Evolutionary conservation across 2,888 invertebrate genomes (phyloP).

Genomic region (Drosophila nr. fundita): DNA sequence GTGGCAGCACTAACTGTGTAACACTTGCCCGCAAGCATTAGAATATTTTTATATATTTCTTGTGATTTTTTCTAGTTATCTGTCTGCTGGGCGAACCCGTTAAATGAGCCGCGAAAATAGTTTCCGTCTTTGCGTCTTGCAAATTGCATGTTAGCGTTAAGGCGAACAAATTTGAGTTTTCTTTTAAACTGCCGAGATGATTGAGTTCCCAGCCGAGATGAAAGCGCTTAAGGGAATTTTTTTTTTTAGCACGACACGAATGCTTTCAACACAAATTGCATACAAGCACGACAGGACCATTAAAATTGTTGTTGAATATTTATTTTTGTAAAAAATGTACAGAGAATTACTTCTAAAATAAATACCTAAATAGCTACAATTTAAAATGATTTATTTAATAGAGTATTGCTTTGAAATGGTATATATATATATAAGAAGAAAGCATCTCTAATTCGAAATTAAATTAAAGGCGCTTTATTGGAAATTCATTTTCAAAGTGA

Average conservation of each 20-base stretch:
- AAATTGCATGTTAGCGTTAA: conserved; percentile 48
- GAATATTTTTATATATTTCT: conserved; percentile 52
- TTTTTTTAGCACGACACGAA: not conserved
- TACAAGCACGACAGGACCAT: not conserved
- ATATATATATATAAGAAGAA: not conserved
- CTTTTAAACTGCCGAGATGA: conserved; percentile 16
- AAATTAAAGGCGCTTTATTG: not conserved
- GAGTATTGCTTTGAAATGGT: not conserved
- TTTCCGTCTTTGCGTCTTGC: conserved; percentile 65
- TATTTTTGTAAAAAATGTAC: not conserved
- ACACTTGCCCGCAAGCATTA: conserved; percentile 56
- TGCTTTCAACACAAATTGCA: conserved; percentile 1
- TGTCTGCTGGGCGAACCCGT: conserved; percentile 57
- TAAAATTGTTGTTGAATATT: not conserved
- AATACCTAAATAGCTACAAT: not conserved
- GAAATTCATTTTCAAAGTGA: not conserved
- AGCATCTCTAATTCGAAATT: not conserved
- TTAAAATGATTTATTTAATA: not conserved
- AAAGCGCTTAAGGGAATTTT: not conserved
- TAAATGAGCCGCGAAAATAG: conserved; percentile 80
- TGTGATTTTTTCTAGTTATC: conserved; percentile 38
- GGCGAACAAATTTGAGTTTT: conserved; percentile 22
- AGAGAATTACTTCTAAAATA: not conserved
- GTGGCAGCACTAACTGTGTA: conserved; percentile 45
- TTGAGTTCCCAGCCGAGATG: conserved; percentile 25